phyloP scores from a whole-genome alignment of 2,797 vertebrate genomes.

The Intellagama lesueurii region DNA sequence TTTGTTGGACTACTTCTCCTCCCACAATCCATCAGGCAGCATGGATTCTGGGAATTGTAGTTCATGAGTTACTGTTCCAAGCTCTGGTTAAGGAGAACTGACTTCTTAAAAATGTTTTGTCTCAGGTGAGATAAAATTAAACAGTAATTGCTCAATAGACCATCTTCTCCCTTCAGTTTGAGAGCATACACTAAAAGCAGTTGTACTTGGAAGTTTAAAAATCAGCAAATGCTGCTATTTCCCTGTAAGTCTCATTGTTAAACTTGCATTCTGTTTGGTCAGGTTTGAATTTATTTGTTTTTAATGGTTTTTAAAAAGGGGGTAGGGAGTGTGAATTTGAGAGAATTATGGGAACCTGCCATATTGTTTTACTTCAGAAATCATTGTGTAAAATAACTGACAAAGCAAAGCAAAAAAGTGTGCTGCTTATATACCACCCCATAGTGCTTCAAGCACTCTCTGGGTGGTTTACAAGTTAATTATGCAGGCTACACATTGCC shows the following conservation, averaged over 20 bases:
- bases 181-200: background rate
- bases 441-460: too few species aligned
- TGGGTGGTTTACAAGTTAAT: too few species aligned
- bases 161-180: background rate
- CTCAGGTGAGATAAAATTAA: background rate
- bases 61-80: too few species aligned
- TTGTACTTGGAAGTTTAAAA: background rate
- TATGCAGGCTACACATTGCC: too few species aligned
- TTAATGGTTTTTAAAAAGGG: background rate
- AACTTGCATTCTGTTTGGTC: background rate
- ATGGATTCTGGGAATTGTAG: too few species aligned
- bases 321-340: background rate
- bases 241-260: background rate
- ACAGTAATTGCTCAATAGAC: background rate
- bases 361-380: background rate
- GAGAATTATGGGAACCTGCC: background rate
- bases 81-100: too few species aligned
- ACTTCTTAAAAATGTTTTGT: background rate
- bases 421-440: too few species aligned
- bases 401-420: too few species aligned
- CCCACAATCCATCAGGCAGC: too few species aligned
- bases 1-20: too few species aligned
- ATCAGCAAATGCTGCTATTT: background rate
- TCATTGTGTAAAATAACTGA: background rate
- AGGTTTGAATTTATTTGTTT: background rate